Evolutionary conservation across 2,888 invertebrate genomes (phyloP), one percentile per base, ranked within the genome.

Genomic region (Tortricodes alternella): DNA sequence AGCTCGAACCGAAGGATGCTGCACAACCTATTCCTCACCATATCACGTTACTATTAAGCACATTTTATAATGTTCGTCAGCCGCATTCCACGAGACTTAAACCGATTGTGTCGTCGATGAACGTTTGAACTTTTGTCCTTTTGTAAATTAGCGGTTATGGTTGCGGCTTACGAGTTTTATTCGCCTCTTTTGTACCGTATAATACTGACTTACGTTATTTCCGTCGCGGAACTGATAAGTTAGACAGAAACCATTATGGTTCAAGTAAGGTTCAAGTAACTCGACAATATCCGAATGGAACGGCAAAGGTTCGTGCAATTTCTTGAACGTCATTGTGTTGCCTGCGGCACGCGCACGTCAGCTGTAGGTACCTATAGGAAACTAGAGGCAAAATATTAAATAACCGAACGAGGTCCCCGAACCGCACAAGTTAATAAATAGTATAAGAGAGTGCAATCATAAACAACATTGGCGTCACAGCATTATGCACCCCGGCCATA

Each of bases 401-500:
- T 44, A 50, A 38, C 49, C 38, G 56, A 53, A 43, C 27, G 16
- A 46, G 49, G 38, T n/a, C 66, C 67, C 41, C 50, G 34, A 67
- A 68, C 67, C 72, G 71, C 71, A 75, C 69, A 66, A 64, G 76
- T 79, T 82, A 83, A 85, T 88, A 85, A 85, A 87, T 82, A 76
- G 79, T 71, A 77, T 70, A 71, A 69, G 68, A 70, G 71, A 77
- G 73, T 73, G 73, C 71, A 75, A 81, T 85, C 84, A 85, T 86
- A 87, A 86, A 84, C 82, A 80, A 78, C 71, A 70, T 29, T 70
- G 67, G 68, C 75, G 74, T 76, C 78, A 75, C 71, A 78, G 71
- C 74, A 83, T 86, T 89, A 87, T 89, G 87, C 88, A 88, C 89
- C 89, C 90, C 78, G 81, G 86, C 85, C 88, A 89, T 71, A 87